These are phyloP conservation scores for Rhineura floridana DNA, from an alignment of 2,113 vertebrate species.

Conservation along the genomic window DNA sequence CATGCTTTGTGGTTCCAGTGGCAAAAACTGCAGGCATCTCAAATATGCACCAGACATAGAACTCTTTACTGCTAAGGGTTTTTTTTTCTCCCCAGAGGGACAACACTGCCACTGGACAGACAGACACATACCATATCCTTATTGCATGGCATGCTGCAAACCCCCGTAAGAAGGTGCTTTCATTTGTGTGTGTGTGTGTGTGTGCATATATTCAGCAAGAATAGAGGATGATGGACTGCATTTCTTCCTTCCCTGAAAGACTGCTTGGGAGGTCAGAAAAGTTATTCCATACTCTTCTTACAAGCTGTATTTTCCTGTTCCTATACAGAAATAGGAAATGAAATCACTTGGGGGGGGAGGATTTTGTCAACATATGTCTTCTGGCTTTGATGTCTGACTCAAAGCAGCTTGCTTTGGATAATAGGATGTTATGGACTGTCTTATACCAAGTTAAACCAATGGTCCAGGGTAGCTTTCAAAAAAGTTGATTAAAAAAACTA, in stretches of 20 bases:
- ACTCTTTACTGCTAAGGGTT: no score
- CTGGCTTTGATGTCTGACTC: no score
- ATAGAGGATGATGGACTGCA: background rate
- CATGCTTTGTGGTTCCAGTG: background rate
- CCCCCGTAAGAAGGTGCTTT: background rate
- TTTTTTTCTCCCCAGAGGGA: fast-evolving
- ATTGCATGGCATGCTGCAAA: background rate
- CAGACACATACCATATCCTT: background rate
- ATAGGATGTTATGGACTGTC: no score
- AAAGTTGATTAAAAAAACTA: no score
- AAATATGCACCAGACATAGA: background rate
- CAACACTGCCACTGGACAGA: background rate
- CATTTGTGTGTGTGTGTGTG: background rate
- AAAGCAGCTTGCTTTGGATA: no score
- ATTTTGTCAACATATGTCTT: no score
- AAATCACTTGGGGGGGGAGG: no score
- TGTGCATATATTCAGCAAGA: no score
- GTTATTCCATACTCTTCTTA: background rate
- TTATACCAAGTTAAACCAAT: no score
- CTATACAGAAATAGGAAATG: no score
- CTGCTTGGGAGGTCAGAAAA: background rate
- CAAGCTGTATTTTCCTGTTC: background rate
- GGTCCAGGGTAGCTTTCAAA: no score
- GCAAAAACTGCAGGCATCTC: background rate
- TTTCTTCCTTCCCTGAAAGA: background rate